Conservation (phyloP, 2,888 invertebrate genomes). For the Sinohyriopsis cumingii region DNA sequence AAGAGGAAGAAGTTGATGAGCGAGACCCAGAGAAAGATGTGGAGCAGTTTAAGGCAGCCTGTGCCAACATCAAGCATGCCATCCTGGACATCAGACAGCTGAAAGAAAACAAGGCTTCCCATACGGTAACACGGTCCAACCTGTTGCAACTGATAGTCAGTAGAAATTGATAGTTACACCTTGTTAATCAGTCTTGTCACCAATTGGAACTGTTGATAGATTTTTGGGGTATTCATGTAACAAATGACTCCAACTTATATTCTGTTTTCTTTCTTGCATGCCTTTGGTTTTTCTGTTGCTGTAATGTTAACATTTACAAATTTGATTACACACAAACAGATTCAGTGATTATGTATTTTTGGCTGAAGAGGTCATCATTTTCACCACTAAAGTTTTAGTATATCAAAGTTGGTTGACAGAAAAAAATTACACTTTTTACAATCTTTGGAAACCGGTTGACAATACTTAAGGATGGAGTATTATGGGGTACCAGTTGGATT, state of each 20-base stretch:
- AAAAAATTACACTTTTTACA: too few relatives aligned
- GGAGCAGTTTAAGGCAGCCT: conserved; percentile 79
- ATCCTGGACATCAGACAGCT: conserved; percentile 78
- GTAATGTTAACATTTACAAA: not conserved
- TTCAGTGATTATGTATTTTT: too few relatives aligned
- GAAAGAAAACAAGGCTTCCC: conserved; percentile 41
- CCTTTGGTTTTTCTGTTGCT: too few relatives aligned
- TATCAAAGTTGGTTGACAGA: too few relatives aligned
- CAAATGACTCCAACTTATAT: not conserved
- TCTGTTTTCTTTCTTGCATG: too few relatives aligned
- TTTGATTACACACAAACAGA: not conserved
- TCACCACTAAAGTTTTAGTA: too few relatives aligned
- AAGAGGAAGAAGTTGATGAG: conserved; percentile 82
- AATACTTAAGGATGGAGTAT: too few relatives aligned
- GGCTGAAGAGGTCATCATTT: too few relatives aligned
- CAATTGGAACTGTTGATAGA: not conserved
- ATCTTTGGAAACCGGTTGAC: too few relatives aligned
- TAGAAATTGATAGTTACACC: not conserved
- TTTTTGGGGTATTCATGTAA: not conserved
- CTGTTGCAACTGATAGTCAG: not conserved
- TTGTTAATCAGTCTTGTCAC: not conserved
- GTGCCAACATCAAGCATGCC: conserved; percentile 80
- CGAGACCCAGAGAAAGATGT: conserved; percentile 82
- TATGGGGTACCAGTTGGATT: too few relatives aligned
- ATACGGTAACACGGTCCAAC: conserved; percentile 12